Evolutionary conservation across 2,888 invertebrate species (phyloP), one percentile per base, ranked within the genome.

Genomic region (Mayetiola destructor): DNA sequence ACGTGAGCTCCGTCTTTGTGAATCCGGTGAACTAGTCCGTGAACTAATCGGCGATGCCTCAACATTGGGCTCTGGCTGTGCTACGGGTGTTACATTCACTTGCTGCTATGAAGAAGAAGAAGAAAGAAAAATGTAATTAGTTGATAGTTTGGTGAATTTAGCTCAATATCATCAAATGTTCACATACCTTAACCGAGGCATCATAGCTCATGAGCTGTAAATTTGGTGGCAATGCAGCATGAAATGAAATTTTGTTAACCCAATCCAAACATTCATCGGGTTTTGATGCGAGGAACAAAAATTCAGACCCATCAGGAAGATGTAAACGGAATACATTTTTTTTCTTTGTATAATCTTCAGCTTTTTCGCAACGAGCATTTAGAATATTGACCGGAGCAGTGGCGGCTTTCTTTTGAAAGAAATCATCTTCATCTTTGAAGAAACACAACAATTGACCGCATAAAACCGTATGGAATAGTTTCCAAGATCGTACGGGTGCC

Each of bases 371-470:
- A 40, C 78, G 78, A 0, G 94, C 92, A 59, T 83, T 81, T 39
- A 83, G 74, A 36, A 84, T 82, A 62, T 84, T 86, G 27, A 94
- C 82, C 0, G 91, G 88, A 0, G 93, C 86, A 2, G 88, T 85
- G 0, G 88, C 86, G 0, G 94, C 93, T 74, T 89, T 88, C 65
- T 90, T 86, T 62, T 83, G 82, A 60, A 82, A 78, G 74, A 94
- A 95, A 73, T 93, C 93, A 63, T 85, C 83, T 67, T 89, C 87
- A 69, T 95, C 94, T 68, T 94, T 87, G 78, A 97, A 99, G 84
- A 99, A 97, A 75, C 95, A 96, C 56, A 99, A 75, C 64, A 96
- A 75, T 69, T 99, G 97, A 0, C 97, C 97, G 69, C 95, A 97
- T 23, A 99, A 77, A 57, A 96, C 96, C 0, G 92, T 88, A 73